Base-by-base conservation (phyloP, 2,888 invertebrate species). In the Drosophila demipolita region DNA sequence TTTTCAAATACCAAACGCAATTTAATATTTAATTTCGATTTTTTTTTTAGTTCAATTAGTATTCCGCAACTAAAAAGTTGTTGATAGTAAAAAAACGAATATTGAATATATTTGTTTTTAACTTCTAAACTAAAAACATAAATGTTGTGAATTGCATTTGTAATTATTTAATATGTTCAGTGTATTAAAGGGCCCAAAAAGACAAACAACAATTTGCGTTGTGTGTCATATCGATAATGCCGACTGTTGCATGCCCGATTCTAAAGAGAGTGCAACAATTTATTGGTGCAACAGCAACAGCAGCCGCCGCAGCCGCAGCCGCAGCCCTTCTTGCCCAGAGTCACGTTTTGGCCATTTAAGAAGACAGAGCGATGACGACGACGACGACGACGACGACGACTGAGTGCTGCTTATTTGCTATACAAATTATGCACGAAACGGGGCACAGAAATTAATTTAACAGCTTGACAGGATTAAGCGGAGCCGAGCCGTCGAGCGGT, bases 401-500 rank as follows among this genome's bases (percentile, higher is more conserved):
- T 55, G n/a, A 36, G 12, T 9, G 57, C 65, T 54, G 73, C 73
- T 73, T 73, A 68, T 72, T 78, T 80, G 73, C 73, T 32, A 45
- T 61, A 53, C 58, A 65, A 77, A 80, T 79, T 80, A 80, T 73
- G 77, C 73, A 76, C 73, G 78, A 73, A 75, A 63, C 62, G 73
- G 70, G 58, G 57, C 49, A 66, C 67, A 66, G 73, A 89, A 87
- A 89, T 89, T 83, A 87, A 87, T 89, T 87, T 87, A 82, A 87
- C 89, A 87, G 86, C 83, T 85, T 87, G 90, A 87, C 88, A 88
- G 88, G 87, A 87, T 87, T 87, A 87, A 61, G 66, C 62, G 32
- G 32, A 59, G 63, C 65, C 54, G 67, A 48, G 23, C 15, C 23
- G 48, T 48, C 26, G 23, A 26, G 33, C 45, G 55, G 61, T 63